Evolutionary conservation across 2,888 invertebrate genomes (phyloP).

Genomic region (Gibbula magus): DNA sequence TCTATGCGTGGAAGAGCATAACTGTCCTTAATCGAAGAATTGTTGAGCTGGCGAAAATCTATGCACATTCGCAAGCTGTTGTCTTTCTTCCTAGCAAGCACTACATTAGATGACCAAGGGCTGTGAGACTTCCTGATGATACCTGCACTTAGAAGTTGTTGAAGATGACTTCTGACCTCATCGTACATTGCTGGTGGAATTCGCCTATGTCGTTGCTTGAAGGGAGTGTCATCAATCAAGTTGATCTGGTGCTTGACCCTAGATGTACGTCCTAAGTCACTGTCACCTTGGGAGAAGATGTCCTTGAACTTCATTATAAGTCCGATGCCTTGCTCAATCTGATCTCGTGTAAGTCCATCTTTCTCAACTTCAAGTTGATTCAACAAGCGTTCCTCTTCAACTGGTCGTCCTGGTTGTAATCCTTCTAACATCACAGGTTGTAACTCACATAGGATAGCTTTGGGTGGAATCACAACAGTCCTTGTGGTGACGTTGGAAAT

Average conservation of each 20-base stretch:
- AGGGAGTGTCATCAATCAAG: slow-evolving; percentile 35
- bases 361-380: not conserved
- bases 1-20: slow-evolving; percentile 44
- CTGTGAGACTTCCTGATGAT: slow-evolving; percentile 40
- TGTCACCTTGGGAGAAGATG: slow-evolving; percentile 29
- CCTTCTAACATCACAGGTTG: not conserved
- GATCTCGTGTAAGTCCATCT: not conserved
- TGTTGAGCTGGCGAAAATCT: slow-evolving; percentile 39
- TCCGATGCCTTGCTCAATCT: not conserved
- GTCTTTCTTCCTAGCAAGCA: slow-evolving; percentile 40
- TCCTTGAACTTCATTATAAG: slow-evolving; percentile 11
- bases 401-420: not conserved
- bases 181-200: slow-evolving; percentile 45
- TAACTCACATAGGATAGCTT: slow-evolving; percentile 5
- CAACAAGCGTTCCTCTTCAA: not conserved
- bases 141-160: slow-evolving; percentile 40
- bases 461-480: not conserved
- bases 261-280: slow-evolving; percentile 30
- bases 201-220: slow-evolving; percentile 38
- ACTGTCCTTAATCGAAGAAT: slow-evolving; percentile 40
- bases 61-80: slow-evolving; percentile 40
- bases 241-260: slow-evolving; percentile 34
- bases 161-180: slow-evolving; percentile 41
- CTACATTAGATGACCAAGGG: slow-evolving; percentile 40
- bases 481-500: slow-evolving; percentile 13